A percentile compares a stretch with the other conserved stretches of the same genome.
Evolutionary conservation across 2,113 vertebrate genomes (phyloP).

Genomic region (Bubalus kerabau): DNA sequence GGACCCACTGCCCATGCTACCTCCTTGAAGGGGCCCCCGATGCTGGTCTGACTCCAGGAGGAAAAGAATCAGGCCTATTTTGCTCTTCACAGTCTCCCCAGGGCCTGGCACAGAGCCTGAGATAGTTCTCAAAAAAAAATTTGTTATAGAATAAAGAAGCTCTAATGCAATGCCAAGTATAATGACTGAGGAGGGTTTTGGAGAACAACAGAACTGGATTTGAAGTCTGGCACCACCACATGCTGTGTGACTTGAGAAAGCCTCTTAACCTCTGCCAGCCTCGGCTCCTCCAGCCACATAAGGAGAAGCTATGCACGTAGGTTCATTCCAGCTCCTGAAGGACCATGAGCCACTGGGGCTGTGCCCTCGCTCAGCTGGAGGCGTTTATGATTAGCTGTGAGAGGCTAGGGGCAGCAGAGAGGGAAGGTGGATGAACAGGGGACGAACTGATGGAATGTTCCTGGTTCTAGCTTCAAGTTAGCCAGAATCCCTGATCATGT

Average conservation of each 20-base stretch:
- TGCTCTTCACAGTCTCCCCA: no score
- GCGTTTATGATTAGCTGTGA: background rate
- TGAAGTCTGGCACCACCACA: background rate
- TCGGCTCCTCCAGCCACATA: background rate
- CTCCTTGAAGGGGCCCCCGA: background rate
- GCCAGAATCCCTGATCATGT: background rate
- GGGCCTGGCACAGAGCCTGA: background rate
- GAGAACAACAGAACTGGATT: background rate
- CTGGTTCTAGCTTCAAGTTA: background rate
- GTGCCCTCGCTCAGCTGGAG: background rate
- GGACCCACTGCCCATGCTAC: no score
- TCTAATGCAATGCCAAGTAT: background rate
- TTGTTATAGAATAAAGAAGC: background rate
- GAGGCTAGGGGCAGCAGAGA: background rate
- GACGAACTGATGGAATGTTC: accelerated
- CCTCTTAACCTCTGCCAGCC: background rate
- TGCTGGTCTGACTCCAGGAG: background rate
- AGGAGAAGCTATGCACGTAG: accelerated
- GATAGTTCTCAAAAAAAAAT: background rate
- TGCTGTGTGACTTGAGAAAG: background rate
- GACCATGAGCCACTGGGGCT: accelerated
- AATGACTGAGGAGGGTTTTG: background rate
- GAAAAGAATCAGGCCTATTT: background rate
- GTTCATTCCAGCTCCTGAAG: background rate
- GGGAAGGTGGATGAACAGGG: background rate